Conservation (phyloP, 2,113 vertebrate genomes). For the Prochilodus magdalenae region DNA sequence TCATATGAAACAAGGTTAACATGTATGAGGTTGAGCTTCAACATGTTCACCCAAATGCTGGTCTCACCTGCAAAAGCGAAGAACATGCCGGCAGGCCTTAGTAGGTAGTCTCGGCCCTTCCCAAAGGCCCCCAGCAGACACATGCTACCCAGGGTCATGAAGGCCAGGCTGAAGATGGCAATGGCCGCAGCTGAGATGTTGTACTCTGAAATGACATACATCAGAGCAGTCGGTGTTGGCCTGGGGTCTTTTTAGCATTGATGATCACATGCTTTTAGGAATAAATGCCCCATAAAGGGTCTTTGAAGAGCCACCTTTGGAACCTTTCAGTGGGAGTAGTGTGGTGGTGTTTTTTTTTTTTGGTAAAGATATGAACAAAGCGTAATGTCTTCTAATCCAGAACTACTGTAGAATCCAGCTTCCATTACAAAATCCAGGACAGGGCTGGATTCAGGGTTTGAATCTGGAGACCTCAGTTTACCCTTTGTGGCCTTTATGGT, state of each 20-base stretch:
- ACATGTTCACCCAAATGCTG: neutral
- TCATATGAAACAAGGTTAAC: neutral
- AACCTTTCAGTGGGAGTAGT: too few species aligned
- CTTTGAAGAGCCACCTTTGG: too few species aligned
- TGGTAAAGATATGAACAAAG: too few species aligned
- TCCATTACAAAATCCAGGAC: too few species aligned
- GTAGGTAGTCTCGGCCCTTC: constrained; percentile 90
- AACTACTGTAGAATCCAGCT: too few species aligned
- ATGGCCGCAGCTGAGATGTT: constrained; percentile 98
- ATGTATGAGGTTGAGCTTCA: neutral
- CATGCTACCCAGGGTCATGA: constrained; percentile 85
- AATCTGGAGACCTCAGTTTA: too few species aligned
- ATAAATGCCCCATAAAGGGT: neutral
- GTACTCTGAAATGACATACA: constrained; percentile 82
- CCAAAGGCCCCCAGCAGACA: constrained; percentile 86
- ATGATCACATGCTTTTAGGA: neutral
- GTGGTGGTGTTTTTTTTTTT: too few species aligned
- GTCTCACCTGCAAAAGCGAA: constrained; percentile 90
- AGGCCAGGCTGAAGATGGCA: constrained; percentile 91
- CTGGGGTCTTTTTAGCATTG: neutral
- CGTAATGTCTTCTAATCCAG: too few species aligned
- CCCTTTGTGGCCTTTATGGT: neutral
- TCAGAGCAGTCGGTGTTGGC: neutral
- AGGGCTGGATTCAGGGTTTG: too few species aligned
- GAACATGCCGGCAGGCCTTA: constrained; percentile 95